Evolutionary conservation across 2,888 invertebrate genomes (phyloP), one percentile per base, ranked within the genome.

Genomic region (Ormyrus rosae): DNA sequence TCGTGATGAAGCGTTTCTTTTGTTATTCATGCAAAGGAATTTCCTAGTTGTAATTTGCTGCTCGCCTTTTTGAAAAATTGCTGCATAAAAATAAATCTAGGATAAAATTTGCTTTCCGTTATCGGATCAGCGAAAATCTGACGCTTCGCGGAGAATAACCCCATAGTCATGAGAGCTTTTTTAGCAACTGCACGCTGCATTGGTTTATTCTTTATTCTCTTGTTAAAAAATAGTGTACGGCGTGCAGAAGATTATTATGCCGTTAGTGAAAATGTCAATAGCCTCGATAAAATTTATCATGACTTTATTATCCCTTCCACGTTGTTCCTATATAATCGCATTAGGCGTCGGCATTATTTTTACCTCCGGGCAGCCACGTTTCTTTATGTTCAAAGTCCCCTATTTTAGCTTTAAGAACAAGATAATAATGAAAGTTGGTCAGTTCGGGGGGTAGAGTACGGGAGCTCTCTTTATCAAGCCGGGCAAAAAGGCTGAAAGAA

Each of bases 371-470:
- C 34, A 34, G 34, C 34, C 34, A 2, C 34, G 6, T 56, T 6
- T 19, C 51, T 72, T 11, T 34, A 61, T 4, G 51, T 55, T 13
- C 53, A 55, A 55, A 55, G 55, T 45, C 55, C 50, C 51, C 10
- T 58, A 51, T 68, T 60, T 74, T 48, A 55, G 34, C 56, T 74
- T 58, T 53, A 75, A 69, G 61, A 46, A 61, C 8, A 50, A 67
- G 53, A 67, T 72, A 67, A 46, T 72, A 78, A 71, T 60, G 71
- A 78, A 72, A 78, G 78, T 72, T 78, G 78, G 78, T 72, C 71
- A 71, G 60, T 71, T 70, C 50, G 7, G 10, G 45, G 50, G 5
- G 53, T 0, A 34, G 48, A 56, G 19, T 34, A 45, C 19, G 9
- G 64, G 34, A 34, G 34, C 34, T 34, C 56, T 60, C 51, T 69